Conservation (phyloP, 1,140 invertebrate species). For the Lordiphosa collinella region DNA sequence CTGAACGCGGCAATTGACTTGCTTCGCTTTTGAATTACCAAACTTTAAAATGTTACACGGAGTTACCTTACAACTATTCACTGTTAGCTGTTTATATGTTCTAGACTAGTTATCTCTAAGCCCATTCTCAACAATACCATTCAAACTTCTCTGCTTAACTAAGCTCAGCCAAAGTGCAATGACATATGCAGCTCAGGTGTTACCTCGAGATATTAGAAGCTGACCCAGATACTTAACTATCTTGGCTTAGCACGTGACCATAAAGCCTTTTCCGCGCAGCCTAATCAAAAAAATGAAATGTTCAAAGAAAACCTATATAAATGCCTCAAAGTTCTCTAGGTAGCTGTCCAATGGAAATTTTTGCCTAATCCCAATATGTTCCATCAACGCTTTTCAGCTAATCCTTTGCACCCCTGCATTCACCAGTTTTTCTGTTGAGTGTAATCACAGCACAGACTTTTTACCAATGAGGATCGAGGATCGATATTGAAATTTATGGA, state of each 20-base stretch:
- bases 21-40: too few species aligned
- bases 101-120: too few species aligned
- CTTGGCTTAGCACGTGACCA: conserved; percentile 3
- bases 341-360: neutral
- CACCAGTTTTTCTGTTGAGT: neutral
- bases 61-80: too few species aligned
- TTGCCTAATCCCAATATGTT: conserved; percentile 11
- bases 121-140: too few species aligned
- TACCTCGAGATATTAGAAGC: too few species aligned
- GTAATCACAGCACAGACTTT: conserved; percentile 28
- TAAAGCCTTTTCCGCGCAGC: conserved; percentile 1
- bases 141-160: too few species aligned
- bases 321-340: neutral
- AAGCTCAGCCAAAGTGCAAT: too few species aligned
- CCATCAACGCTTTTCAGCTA: conserved; percentile 27
- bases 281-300: neutral
- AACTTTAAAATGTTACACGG: too few species aligned
- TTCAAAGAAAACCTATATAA: neutral
- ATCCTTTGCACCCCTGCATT: conserved; percentile 21
- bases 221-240: too few species aligned
- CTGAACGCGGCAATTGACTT: too few species aligned
- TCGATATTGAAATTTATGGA: conserved; percentile 56
- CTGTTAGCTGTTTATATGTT: too few species aligned
- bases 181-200: too few species aligned
- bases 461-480: conserved; percentile 42